Percentiles rank a stretch among this genome's conserved stretches.
Conservation (phyloP, 2,888 invertebrate species). For the Rhamphomyia laevipes region DNA sequence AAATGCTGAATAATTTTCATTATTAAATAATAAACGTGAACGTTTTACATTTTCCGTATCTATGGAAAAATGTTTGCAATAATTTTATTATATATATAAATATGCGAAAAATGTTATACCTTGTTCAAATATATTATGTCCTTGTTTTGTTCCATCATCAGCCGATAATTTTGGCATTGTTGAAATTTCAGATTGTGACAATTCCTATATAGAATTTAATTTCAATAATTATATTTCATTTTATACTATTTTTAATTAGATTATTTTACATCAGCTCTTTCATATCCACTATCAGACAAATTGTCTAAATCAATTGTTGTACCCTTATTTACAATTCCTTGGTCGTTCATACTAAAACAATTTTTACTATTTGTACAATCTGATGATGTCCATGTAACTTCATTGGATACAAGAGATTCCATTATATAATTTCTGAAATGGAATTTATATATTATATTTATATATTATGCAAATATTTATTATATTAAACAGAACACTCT, state of each 20-base stretch:
- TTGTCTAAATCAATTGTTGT: slow-evolving; percentile 18
- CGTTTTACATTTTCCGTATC: too few relatives aligned
- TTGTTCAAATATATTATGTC: background rate
- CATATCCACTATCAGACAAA: slow-evolving; percentile 17
- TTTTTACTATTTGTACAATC: too few relatives aligned
- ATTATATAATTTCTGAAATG: too few relatives aligned
- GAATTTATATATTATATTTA: too few relatives aligned
- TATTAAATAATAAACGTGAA: slow-evolving; percentile 24
- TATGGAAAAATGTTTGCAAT: too few relatives aligned
- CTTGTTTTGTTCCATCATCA: slow-evolving; percentile 22
- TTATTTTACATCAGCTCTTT: slow-evolving; percentile 16
- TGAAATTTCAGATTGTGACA: slow-evolving; percentile 27
- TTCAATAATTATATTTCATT: slow-evolving; percentile 9
- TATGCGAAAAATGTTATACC: too few relatives aligned
- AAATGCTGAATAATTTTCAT: slow-evolving; percentile 45
- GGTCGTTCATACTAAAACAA: too few relatives aligned
- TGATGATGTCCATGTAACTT: too few relatives aligned
- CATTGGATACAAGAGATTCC: too few relatives aligned
- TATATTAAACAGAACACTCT: too few relatives aligned
- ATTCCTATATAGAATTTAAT: slow-evolving; percentile 14
- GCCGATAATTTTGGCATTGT: slow-evolving; percentile 34
- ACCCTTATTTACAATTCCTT: slow-evolving; percentile 16
- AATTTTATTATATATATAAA: too few relatives aligned
- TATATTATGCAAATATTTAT: too few relatives aligned
- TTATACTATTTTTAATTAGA: background rate